phyloP scores from a whole-genome alignment of 2,797 vertebrate genomes.

The Chrysolophus pictus region DNA sequence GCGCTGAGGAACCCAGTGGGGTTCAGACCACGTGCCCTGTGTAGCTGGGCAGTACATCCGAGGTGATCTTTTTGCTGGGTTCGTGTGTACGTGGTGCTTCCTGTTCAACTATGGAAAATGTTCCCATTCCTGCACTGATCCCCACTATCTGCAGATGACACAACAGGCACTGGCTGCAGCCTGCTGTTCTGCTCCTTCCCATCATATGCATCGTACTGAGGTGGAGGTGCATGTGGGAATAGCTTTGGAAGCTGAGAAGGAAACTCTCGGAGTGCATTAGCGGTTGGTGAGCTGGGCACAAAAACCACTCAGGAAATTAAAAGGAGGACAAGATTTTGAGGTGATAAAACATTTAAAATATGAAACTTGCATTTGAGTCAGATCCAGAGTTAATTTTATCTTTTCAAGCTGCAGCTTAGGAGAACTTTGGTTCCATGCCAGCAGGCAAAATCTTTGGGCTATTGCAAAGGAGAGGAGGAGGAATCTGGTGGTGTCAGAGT shows the following conservation, averaged over 20 bases:
- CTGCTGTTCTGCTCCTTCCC: too few relatives aligned
- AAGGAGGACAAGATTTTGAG: constrained; percentile 26
- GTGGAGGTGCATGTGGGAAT: background rate
- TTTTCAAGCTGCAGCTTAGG: constrained; percentile 17
- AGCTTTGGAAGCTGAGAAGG: background rate
- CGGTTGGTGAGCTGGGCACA: background rate
- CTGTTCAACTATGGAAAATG: background rate
- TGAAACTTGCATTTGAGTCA: constrained; percentile 21
- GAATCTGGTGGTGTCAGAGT: background rate
- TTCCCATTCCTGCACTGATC: too few relatives aligned
- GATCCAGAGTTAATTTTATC: constrained; percentile 26
- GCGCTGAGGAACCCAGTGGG: background rate
- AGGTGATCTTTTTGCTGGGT: background rate
- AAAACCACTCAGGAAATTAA: constrained; percentile 48
- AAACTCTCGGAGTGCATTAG: background rate
- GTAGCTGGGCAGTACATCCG: background rate
- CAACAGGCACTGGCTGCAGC: too few relatives aligned
- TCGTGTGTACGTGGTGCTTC: background rate
- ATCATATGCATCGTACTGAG: too few relatives aligned
- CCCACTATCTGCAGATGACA: too few relatives aligned
- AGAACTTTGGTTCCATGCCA: constrained; percentile 5
- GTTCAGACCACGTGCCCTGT: background rate
- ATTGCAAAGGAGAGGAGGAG: background rate
- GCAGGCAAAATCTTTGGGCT: background rate
- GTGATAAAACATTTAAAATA: constrained; percentile 53